Evolutionary conservation across 2,888 invertebrate genomes (phyloP).

Genomic region (Hipparchia sbordonii): DNA sequence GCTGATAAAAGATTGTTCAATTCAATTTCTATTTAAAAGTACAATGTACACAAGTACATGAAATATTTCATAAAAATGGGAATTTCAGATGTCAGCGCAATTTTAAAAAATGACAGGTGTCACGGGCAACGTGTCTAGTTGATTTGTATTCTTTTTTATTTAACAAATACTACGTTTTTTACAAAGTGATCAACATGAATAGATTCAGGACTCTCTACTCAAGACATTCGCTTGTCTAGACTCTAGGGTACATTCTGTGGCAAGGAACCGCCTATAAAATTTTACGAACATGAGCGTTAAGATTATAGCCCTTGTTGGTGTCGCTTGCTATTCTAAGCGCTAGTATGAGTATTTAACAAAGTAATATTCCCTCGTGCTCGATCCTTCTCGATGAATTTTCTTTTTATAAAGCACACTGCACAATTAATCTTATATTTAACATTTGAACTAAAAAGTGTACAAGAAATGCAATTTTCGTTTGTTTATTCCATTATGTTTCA

Average conservation of each 20-base stretch:
- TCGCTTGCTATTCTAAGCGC: slow-evolving; percentile 54
- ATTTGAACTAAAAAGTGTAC: neutral
- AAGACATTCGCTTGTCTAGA: neutral
- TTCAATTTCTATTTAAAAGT: too few relatives aligned
- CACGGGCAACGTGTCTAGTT: too few relatives aligned
- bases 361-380: slow-evolving; percentile 38
- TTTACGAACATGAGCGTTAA: slow-evolving; percentile 76
- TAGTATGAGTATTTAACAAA: slow-evolving; percentile 43
- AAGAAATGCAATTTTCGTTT: neutral
- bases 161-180: too few relatives aligned
- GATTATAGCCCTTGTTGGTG: slow-evolving; percentile 62
- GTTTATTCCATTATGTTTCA: too few relatives aligned
- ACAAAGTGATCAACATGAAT: too few relatives aligned
- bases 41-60: too few relatives aligned
- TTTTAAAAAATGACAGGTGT: too few relatives aligned
- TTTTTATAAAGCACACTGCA: neutral
- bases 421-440: neutral
- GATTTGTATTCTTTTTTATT: too few relatives aligned
- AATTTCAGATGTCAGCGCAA: too few relatives aligned
- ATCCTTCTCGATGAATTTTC: neutral
- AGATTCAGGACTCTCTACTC: too few relatives aligned
- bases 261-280: slow-evolving; percentile 62
- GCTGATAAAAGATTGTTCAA: too few relatives aligned
- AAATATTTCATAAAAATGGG: too few relatives aligned
- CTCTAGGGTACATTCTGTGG: slow-evolving; percentile 11